Evolutionary conservation across 1,140 invertebrate genomes (phyloP).

Genomic region (Drosophila pandora): DNA sequence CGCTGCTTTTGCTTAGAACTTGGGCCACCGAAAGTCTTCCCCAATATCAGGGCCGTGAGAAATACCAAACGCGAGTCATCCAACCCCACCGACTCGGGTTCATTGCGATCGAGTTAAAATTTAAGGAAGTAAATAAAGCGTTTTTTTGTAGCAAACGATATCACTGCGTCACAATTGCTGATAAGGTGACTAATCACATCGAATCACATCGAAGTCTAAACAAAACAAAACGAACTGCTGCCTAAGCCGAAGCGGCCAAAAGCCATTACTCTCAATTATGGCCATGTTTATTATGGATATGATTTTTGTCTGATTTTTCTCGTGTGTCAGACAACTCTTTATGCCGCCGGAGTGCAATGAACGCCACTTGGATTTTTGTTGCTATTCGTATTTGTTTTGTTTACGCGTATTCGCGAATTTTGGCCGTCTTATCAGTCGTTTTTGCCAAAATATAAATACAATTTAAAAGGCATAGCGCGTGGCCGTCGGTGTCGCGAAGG

Average conservation of each 20-base stretch:
- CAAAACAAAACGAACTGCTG: slow-evolving; percentile 18
- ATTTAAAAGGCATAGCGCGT: slow-evolving; percentile 28
- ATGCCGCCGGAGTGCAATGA: slow-evolving; percentile 63
- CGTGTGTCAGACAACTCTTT: slow-evolving; percentile 51
- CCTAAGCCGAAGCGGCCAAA: slow-evolving; percentile 39
- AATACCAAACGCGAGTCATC: slow-evolving; percentile 26
- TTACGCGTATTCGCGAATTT: slow-evolving; percentile 57
- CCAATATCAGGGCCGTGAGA: slow-evolving; percentile 63
- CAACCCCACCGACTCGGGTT: slow-evolving; percentile 47
- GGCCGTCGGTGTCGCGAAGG: slow-evolving; percentile 9
- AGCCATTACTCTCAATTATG: slow-evolving; percentile 19
- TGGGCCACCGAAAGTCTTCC: slow-evolving; percentile 43
- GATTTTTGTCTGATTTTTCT: slow-evolving; percentile 31
- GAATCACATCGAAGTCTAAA: slow-evolving; percentile 9
- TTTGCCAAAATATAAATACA: slow-evolving; percentile 50
- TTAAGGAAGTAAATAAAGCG: slow-evolving; percentile 63
- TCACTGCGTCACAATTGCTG: slow-evolving; percentile 27
- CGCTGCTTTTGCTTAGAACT: slow-evolving; percentile 27
- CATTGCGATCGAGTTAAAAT: slow-evolving; percentile 65
- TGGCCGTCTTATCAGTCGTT: slow-evolving; percentile 65
- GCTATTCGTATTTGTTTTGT: slow-evolving; percentile 68
- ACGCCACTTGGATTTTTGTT: slow-evolving; percentile 37
- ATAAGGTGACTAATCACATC: slow-evolving; percentile 37
- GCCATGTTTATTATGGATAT: slow-evolving; percentile 12
- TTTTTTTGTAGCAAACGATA: slow-evolving; percentile 44